Base-by-base conservation (phyloP, 35 echinoderm and acorn worm genomes). In the Strongylocentrotus purpuratus region DNA sequence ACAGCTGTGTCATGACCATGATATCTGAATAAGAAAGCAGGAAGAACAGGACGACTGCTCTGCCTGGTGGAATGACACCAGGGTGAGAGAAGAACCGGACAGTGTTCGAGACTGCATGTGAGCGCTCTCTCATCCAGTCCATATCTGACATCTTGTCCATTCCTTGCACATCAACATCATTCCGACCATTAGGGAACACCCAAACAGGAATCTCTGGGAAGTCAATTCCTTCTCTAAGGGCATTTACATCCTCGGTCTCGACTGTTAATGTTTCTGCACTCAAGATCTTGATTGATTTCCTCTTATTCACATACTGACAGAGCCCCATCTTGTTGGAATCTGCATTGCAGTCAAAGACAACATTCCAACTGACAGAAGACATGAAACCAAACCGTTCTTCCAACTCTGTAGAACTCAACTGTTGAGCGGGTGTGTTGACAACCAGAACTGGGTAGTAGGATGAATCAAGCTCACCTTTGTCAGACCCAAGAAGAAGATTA, bases 61-160 rank as follows among this genome's bases (percentile, higher is more conserved):
- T 95, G 2, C 46, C 86, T 41, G 50, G 13, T 32, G 95, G 95
- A 86, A 97, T 95, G 14, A 96, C 94, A 31, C 70, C 45, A 20
- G 61, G 95, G 50, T 96, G 65, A 28, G 97, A 78, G 58, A 97
- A 95, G 90, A 95, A 96, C n/a, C 59, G 61, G 7, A 97, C 89
- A 25, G 89, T 88, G 5, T 90, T 71, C 31, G 95, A 88, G 31
- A 97, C 90, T 46, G 94, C 95, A 94, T 55, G 87, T 32, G 93
- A 61, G 3, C 97, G 87, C 87, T 95, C 47, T 58, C 89, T 92
- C 61, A 94, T 94, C 97, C 97, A 97, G 17, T 96, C 89, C 28
- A 93, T 93, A 93, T 93, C 47, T 18, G 45, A 31, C 11, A 93
- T 18, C 48, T 93, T 93, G 31, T 18, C 45, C 91, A 46, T 46